These are phyloP conservation scores for Pseudois nayaur DNA, from an alignment of 2,113 vertebrate genomes.

Conservation along the genomic window DNA sequence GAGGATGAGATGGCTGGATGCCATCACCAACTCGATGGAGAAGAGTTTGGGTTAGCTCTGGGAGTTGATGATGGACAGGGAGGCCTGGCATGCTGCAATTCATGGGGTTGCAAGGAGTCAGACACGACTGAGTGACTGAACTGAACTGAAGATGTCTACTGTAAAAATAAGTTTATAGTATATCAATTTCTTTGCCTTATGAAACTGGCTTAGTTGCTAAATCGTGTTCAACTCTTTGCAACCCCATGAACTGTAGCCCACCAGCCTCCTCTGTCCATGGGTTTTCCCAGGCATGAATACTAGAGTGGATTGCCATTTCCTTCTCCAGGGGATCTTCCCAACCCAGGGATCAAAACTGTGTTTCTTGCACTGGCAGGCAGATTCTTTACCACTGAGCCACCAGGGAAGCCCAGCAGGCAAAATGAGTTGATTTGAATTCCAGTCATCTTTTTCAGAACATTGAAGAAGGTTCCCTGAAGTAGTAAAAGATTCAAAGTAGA, in stretches of 20 bases:
- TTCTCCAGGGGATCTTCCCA: neutral
- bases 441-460: neutral
- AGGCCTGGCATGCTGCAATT: too few relatives aligned
- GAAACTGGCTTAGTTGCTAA: neutral
- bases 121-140: too few relatives aligned
- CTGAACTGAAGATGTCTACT: neutral
- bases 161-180: neutral
- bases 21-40: too few relatives aligned
- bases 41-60: too few relatives aligned
- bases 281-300: neutral
- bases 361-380: neutral
- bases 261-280: neutral
- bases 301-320: neutral
- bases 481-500: neutral
- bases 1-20: too few relatives aligned
- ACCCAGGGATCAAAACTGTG: neutral
- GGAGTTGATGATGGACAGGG: too few relatives aligned
- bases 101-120: accelerated
- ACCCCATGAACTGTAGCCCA: neutral
- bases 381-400: neutral
- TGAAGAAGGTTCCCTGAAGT: neutral
- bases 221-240: neutral
- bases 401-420: neutral
- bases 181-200: neutral
- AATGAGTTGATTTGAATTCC: neutral